phyloP scores from a whole-genome alignment of 2,113 vertebrate genomes.

The Mastomys natalensis region DNA sequence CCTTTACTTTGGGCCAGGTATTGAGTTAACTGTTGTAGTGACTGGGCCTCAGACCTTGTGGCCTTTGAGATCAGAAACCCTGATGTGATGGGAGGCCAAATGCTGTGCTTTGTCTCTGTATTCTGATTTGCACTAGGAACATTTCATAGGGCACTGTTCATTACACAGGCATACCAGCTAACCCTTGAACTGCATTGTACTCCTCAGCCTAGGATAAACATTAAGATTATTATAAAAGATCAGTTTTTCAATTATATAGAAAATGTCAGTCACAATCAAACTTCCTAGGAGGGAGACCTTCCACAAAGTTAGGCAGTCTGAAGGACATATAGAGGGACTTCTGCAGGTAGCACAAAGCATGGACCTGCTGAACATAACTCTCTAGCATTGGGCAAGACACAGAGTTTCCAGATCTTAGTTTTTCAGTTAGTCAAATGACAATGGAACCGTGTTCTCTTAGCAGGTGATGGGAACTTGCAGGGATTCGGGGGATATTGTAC shows the following conservation, averaged over 20 bases:
- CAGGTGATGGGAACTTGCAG: background rate
- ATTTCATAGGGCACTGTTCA: background rate
- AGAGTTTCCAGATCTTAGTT: background rate
- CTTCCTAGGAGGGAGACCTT: background rate
- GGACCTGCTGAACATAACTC: background rate
- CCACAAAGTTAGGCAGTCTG: background rate
- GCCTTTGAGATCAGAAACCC: background rate
- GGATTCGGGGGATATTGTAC: fast-evolving
- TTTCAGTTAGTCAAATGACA: background rate
- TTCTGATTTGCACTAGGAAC: background rate
- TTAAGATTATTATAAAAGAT: background rate
- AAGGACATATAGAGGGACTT: background rate
- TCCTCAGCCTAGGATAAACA: background rate
- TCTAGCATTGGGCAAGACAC: background rate
- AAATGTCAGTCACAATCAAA: background rate
- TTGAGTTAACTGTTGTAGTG: background rate
- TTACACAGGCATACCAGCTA: background rate
- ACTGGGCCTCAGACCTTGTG: background rate
- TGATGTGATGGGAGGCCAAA: background rate
- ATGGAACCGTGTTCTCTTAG: background rate
- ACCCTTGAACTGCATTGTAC: background rate
- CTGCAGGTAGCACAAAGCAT: background rate
- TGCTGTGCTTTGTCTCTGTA: background rate
- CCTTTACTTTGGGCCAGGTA: background rate
- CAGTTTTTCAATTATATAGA: background rate